Evolutionary conservation across 2,113 vertebrate species (phyloP).

Genomic region (Atrichornis clamosus): DNA sequence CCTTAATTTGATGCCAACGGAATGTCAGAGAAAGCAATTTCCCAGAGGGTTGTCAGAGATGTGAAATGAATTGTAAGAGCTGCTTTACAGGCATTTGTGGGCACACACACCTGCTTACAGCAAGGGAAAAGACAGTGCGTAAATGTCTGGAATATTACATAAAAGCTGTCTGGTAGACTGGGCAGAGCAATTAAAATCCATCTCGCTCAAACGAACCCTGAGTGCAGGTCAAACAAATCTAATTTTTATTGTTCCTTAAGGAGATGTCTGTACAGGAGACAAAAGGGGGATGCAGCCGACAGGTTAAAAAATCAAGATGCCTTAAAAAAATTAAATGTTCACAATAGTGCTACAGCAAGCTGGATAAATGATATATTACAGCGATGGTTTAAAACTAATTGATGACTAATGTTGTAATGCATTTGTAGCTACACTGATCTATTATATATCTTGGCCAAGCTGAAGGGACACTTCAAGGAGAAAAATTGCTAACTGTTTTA

Average conservation of each 20-base stretch:
- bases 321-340: slow-evolving; percentile 80
- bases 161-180: slow-evolving; percentile 77
- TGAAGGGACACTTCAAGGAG: slow-evolving; percentile 78
- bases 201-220: slow-evolving; percentile 73
- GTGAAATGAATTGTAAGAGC: slow-evolving; percentile 66
- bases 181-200: slow-evolving; percentile 80
- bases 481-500: slow-evolving; percentile 82
- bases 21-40: slow-evolving; percentile 54
- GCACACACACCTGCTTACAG: slow-evolving; percentile 65
- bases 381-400: slow-evolving; percentile 78
- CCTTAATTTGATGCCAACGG: slow-evolving; percentile 48
- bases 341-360: slow-evolving; percentile 70
- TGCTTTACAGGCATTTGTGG: slow-evolving; percentile 49
- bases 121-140: slow-evolving; percentile 67
- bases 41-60: slow-evolving; percentile 47
- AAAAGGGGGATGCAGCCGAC: slow-evolving; percentile 68
- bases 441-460: slow-evolving; percentile 72
- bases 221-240: slow-evolving; percentile 79
- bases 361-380: slow-evolving; percentile 79
- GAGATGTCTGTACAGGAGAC: slow-evolving; percentile 71
- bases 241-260: slow-evolving; percentile 82
- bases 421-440: slow-evolving; percentile 79
- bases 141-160: slow-evolving; percentile 79
- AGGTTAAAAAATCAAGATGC: slow-evolving; percentile 73
- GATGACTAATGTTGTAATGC: slow-evolving; percentile 82